Evolutionary conservation across 2,888 invertebrate genomes (phyloP), one percentile per base, ranked within the genome.

Genomic region (Theretra japonica): DNA sequence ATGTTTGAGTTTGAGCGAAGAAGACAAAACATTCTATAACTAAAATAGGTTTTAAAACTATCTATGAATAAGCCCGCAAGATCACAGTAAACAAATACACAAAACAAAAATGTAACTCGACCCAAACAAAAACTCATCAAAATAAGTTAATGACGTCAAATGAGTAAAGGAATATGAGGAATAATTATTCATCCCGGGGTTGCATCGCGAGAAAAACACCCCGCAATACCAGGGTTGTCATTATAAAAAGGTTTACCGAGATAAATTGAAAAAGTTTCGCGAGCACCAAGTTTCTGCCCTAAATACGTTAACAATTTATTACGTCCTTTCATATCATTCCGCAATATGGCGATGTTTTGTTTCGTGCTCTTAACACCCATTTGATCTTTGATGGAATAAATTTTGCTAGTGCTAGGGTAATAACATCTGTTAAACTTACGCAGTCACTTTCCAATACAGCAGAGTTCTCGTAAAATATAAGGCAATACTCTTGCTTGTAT

Each of bases 211-310:
- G 58, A 57, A 48, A 57, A 68, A 58, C 68, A 68, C 28, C 28
- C 65, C 58, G 41, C 70, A 30, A 73, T 68, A 25, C 70, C 59
- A 23, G 58, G 68, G 59, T 70, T 73, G 70, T 73, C 73, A 73
- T 73, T 72, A 71, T 73, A 73, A 70, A 73, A 73, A 73, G 73
- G 73, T 73, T 73, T 72, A 69, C 72, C 33, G 68, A 70, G 70
- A 73, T 73, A 73, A 73, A 73, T 73, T 73, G 73, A 72, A 73
- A 73, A 73, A 73, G 73, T 73, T 73, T 68, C 69, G 30, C 58
- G 71, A 68, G 58, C 73, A 68, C 70, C 53, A 73, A 73, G 68
- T 70, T 73, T 69, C 21, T 59, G 70, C 62, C 68, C 73, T 72
- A 72, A 72, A 72, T 69, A 72, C 69, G 69, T 72, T 72, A 59